These are phyloP conservation scores for Adelosebastes latens DNA, from an alignment of 2,797 vertebrate genomes.

Conservation along the genomic window DNA sequence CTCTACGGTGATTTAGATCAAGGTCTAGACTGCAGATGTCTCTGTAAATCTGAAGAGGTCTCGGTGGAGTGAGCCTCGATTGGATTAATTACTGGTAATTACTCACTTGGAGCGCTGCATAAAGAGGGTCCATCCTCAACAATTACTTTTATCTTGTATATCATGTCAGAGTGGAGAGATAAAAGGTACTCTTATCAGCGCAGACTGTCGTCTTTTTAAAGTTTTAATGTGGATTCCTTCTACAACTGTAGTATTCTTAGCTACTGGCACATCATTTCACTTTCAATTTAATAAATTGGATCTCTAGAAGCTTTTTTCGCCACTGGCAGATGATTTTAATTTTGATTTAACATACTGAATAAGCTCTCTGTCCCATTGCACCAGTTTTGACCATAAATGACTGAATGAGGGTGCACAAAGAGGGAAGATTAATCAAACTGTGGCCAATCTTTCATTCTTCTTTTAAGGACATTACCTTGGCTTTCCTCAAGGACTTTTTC, in stretches of 20 bases:
- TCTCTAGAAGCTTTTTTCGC: constrained; percentile 20
- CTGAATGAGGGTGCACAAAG: not conserved
- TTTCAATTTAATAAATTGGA: constrained; percentile 52
- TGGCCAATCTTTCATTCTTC: constrained; percentile 22
- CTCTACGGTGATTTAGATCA: constrained; percentile 63
- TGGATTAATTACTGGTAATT: constrained; percentile 76
- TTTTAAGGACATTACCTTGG: constrained; percentile 36
- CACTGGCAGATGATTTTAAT: constrained; percentile 32
- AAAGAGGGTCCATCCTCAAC: constrained; percentile 55
- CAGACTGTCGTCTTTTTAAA: constrained; percentile 27
- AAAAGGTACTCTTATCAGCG: constrained; percentile 53
- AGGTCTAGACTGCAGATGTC: constrained; percentile 64
- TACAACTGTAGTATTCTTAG: constrained; percentile 22
- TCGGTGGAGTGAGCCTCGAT: constrained; percentile 60
- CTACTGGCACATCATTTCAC: constrained; percentile 36
- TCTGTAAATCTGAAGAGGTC: constrained; percentile 64
- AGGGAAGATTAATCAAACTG: constrained; percentile 24
- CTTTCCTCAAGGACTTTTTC: constrained; percentile 35
- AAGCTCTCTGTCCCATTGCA: constrained; percentile 1
- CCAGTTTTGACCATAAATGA: constrained; percentile 11
- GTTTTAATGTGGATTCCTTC: constrained; percentile 39
- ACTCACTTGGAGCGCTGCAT: constrained; percentile 56
- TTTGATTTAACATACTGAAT: constrained; percentile 40
- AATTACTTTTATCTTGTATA: constrained; percentile 72
- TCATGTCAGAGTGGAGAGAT: constrained; percentile 55